phyloP scores from a whole-genome alignment of 2,888 invertebrate species.

The Nomada flava region DNA sequence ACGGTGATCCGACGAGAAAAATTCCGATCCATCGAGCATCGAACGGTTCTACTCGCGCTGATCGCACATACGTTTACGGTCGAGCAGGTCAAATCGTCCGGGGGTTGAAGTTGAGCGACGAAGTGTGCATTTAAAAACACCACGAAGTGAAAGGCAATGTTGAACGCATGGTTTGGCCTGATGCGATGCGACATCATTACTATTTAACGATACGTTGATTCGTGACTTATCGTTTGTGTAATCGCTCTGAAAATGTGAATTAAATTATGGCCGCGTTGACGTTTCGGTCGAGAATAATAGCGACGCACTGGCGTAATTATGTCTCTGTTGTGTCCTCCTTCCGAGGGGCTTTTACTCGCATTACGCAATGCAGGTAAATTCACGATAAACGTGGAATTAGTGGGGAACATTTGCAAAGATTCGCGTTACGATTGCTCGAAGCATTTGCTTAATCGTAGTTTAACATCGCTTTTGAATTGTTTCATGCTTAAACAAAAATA shows the following conservation, averaged over 20 bases:
- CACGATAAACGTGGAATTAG: not conserved
- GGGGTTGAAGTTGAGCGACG: slow-evolving; percentile 55
- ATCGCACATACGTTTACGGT: slow-evolving; percentile 67
- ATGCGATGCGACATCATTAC: slow-evolving; percentile 19
- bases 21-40: slow-evolving; percentile 74
- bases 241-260: slow-evolving; percentile 14
- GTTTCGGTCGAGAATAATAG: not conserved
- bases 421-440: too few relatives aligned
- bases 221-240: slow-evolving; percentile 6
- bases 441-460: too few relatives aligned
- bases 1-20: slow-evolving; percentile 66
- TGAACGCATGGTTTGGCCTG: not conserved
- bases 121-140: slow-evolving; percentile 58
- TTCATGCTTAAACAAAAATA: too few relatives aligned
- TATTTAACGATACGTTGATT: slow-evolving; percentile 30
- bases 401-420: not conserved
- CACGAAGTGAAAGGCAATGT: slow-evolving; percentile 36
- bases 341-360: not conserved
- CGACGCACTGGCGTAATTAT: not conserved
- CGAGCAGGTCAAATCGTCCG: slow-evolving; percentile 50
- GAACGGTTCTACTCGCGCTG: slow-evolving; percentile 59
- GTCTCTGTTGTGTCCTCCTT: not conserved
- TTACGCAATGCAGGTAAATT: not conserved
- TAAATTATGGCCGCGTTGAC: slow-evolving; percentile 7
- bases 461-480: too few relatives aligned